Evolutionary conservation across 2,888 invertebrate genomes (phyloP), one percentile per base, ranked within the genome.

Genomic region (Lapara coniferarum): DNA sequence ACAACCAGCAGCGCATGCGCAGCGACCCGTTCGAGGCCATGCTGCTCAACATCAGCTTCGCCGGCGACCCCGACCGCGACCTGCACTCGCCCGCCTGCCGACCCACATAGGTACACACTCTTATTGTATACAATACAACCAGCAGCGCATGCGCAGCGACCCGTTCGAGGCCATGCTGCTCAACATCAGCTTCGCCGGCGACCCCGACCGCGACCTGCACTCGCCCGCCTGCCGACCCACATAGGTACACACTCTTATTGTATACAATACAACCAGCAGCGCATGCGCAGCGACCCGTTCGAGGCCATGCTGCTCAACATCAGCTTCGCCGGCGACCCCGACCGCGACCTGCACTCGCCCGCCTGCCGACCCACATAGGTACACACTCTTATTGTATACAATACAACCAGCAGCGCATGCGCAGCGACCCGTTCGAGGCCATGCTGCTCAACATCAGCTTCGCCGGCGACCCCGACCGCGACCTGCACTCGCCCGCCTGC

Each of bases 201-300:
- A 84, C 70, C 81, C 83, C 81, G 90, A 89, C 73, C 79, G 90
- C 52, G 92, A 89, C 79, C 81, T 85, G 81, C 92, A 94, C 84
- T 90, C 94, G 81, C 87, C 92, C 69, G 90, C 95, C 82, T 96
- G 96, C 87, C 93, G 95, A 74, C 93, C 95, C 83, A 95, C 95
- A 81, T 95, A 94, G 91, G 59, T 44, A 14, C 53, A 53, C 5
- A 37, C 37, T 8, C 25, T 25, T 25, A 25, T 25, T 25, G n/a
- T n/a, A 25, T 25, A 25, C 25, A 25, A 25, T 25, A 25, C 70
- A 99, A 99, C 94, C 99, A 99, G 92, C 95, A 97, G 82, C 96
- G 98, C 80, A 98, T 99, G 98, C 97, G 97, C 84, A 96, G 97
- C 80, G 98, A 99, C 94, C 98, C 98, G 0, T 97, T 98, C 85